Evolutionary conservation across 2,797 vertebrate species (phyloP).

Genomic region (Bovichtus diacanthus): DNA sequence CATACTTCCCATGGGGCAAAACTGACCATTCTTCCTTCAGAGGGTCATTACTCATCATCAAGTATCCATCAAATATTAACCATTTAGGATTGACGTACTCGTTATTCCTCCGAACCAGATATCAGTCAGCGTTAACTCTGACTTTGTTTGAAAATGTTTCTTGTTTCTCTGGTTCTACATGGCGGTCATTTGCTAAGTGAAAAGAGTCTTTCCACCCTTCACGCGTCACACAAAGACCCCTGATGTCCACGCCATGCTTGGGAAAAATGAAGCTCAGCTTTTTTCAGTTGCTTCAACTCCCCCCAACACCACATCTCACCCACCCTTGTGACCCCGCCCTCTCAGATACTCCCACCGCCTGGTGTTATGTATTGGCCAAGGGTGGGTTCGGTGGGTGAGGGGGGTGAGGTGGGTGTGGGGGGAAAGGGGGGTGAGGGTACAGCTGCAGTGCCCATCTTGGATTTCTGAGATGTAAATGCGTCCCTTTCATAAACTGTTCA

Average conservation of each 20-base stretch:
- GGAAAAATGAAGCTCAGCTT: constrained; percentile 75
- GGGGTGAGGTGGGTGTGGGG: constrained; percentile 41
- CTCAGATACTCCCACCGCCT: constrained; percentile 34
- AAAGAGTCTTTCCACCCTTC: constrained; percentile 53
- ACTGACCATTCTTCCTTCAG: constrained; percentile 3
- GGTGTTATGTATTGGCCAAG: constrained; percentile 79
- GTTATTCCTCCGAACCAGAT: not conserved
- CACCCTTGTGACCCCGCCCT: constrained; percentile 26
- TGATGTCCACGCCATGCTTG: constrained; percentile 52
- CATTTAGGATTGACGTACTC: not conserved
- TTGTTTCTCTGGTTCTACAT: constrained; percentile 4
- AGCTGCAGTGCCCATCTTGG: constrained; percentile 76
- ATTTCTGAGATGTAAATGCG: constrained; percentile 79
- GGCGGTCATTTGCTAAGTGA: constrained; percentile 13
- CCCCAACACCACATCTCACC: not conserved
- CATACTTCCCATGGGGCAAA: not conserved
- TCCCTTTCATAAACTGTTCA: constrained; percentile 79
- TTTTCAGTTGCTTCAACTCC: constrained; percentile 58
- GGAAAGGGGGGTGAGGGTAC: constrained; percentile 50
- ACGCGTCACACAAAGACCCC: constrained; percentile 44
- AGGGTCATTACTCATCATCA: not conserved
- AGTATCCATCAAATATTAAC: not conserved
- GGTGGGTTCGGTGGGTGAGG: constrained; percentile 55
- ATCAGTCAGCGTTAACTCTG: not conserved
- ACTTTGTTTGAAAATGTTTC: not conserved